Evolutionary conservation across 30 jellyfish, hydroid and myxozoan species (phyloP).

Genomic region (Turritopsis dohrnii): DNA sequence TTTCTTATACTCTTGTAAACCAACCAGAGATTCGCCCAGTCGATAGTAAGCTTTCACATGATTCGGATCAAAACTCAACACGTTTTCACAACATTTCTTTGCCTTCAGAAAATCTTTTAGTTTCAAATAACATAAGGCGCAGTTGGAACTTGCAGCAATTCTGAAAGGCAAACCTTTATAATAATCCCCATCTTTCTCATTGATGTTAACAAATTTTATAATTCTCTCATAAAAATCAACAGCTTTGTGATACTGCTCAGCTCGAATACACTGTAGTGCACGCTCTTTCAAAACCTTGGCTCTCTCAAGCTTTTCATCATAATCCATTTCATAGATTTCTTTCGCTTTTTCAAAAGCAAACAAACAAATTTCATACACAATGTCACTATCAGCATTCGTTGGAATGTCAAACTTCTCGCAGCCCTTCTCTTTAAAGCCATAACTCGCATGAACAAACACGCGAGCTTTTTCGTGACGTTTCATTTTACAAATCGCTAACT

Average conservation of each 20-base stretch:
- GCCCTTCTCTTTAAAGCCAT: slow-evolving; percentile 67
- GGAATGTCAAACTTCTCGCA: slow-evolving; percentile 68
- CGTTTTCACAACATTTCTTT: slow-evolving; percentile 44
- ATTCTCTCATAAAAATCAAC: slow-evolving; percentile 50
- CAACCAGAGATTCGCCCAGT: slow-evolving; percentile 51
- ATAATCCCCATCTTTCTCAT: slow-evolving; percentile 56
- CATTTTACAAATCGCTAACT: slow-evolving; percentile 75
- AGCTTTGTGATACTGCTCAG: slow-evolving; percentile 46
- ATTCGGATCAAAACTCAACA: slow-evolving; percentile 47
- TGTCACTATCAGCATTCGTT: slow-evolving; percentile 48
- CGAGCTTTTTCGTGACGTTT: slow-evolving; percentile 65
- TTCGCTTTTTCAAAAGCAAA: slow-evolving; percentile 65
- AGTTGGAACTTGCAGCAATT: slow-evolving; percentile 55
- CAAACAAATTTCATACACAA: slow-evolving; percentile 68
- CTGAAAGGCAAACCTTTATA: slow-evolving; percentile 33
- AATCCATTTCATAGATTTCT: slow-evolving; percentile 80
- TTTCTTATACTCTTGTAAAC: slow-evolving; percentile 46
- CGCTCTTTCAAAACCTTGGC: slow-evolving; percentile 56
- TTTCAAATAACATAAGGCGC: slow-evolving; percentile 78
- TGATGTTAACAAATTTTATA: slow-evolving; percentile 39
- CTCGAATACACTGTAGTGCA: slow-evolving; percentile 27
- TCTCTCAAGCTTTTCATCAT: slow-evolving; percentile 55
- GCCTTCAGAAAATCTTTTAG: slow-evolving; percentile 46
- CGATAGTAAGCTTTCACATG: slow-evolving; percentile 70
- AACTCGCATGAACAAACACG: slow-evolving; percentile 37